phyloP scores from a whole-genome alignment of 2,797 vertebrate genomes.

The Cheirogaleus major region DNA sequence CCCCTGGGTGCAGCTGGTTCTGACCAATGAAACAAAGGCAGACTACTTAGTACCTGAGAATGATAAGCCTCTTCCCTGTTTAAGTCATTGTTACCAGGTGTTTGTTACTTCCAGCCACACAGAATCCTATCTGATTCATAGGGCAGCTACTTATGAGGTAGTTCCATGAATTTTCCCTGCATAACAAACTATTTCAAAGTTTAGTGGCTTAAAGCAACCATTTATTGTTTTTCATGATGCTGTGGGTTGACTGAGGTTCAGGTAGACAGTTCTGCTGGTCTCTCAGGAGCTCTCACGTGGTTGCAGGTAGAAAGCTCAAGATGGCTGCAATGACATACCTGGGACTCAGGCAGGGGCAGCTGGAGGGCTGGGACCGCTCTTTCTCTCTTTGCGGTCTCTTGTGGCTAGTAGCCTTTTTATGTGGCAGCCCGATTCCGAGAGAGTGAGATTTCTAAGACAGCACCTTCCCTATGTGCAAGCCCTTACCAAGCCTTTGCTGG shows the following conservation, averaged over 20 bases:
- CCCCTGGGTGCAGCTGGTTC: background rate
- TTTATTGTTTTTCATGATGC: background rate
- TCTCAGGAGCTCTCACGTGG: background rate
- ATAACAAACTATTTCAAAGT: background rate
- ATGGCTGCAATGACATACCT: background rate
- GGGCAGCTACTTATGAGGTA: background rate
- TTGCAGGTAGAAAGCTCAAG: background rate
- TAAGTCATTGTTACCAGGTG: background rate
- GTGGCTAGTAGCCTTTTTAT: background rate
- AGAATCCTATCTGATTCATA: background rate
- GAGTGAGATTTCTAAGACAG: background rate
- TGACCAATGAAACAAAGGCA: background rate
- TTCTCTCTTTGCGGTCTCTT: background rate
- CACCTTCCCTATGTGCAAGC: background rate
- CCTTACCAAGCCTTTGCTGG: background rate
- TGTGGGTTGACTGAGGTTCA: background rate
- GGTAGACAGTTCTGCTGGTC: background rate
- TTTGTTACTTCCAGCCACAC: background rate
- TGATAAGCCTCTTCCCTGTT: background rate
- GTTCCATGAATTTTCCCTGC: background rate
- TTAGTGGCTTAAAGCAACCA: background rate
- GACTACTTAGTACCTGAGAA: background rate
- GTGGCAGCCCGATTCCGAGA: background rate
- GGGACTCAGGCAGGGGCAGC: background rate
- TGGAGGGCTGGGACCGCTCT: background rate